Conservation (phyloP, 2,797 vertebrate genomes). For the Helostoma temminkii region DNA sequence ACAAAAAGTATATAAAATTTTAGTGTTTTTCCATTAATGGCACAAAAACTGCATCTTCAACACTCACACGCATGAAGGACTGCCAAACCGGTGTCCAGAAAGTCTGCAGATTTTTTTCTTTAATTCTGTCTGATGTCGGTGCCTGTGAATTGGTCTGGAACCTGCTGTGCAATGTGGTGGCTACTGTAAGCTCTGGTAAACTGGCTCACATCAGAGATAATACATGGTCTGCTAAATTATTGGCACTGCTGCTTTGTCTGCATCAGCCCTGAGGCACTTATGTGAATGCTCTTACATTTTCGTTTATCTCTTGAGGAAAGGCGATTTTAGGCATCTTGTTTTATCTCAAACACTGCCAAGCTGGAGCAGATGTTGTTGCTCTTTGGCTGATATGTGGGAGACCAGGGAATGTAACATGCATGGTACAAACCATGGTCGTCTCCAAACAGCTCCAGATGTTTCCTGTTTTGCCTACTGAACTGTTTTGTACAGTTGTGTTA, state of each 20-base stretch:
- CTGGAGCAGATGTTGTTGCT: slow-evolving; percentile 70
- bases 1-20: slow-evolving; percentile 30
- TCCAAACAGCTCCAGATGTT: slow-evolving; percentile 77
- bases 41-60: slow-evolving; percentile 41
- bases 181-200: slow-evolving; percentile 45
- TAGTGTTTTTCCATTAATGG: slow-evolving; percentile 21
- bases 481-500: slow-evolving; percentile 31
- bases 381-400: slow-evolving; percentile 58
- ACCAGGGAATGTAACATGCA: slow-evolving; percentile 58
- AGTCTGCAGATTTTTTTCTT: slow-evolving; percentile 45
- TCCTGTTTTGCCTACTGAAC: slow-evolving; percentile 65
- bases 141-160: slow-evolving; percentile 42
- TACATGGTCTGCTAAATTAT: slow-evolving; percentile 27
- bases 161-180: slow-evolving; percentile 29
- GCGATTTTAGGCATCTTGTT: slow-evolving; percentile 35
- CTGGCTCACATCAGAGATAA: slow-evolving; percentile 30
- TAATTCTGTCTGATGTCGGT: slow-evolving; percentile 43
- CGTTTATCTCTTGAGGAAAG: slow-evolving; percentile 30
- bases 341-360: slow-evolving; percentile 39
- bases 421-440: slow-evolving; percentile 51
- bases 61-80: slow-evolving; percentile 13
- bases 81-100: slow-evolving; percentile 37
- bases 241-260: slow-evolving; percentile 14
- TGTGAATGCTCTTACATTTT: slow-evolving; percentile 24
- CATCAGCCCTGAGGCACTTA: slow-evolving; percentile 21